Evolutionary conservation across 1,140 invertebrate species (phyloP).

Genomic region (Ridgeia piscesae): DNA sequence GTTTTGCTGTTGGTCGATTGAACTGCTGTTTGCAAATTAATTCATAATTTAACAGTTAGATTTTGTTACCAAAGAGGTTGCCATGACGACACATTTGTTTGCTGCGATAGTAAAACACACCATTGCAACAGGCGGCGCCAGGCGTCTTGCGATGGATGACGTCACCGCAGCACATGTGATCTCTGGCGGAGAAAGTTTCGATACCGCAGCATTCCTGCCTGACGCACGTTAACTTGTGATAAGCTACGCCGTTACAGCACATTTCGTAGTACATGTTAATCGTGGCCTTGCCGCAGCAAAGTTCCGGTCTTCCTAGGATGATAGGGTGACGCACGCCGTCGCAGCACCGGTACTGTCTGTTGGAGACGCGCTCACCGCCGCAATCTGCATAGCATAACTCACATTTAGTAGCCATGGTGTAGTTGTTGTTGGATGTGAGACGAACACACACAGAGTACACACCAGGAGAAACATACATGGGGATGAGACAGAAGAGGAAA

Average conservation of each 20-base stretch:
- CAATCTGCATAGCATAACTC: neutral
- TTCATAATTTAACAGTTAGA: too few species aligned
- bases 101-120: neutral
- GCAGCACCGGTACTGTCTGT: neutral
- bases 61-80: neutral
- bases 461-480: too few species aligned
- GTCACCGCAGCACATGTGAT: neutral
- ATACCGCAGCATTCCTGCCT: neutral
- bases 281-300: neutral
- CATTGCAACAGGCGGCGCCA: neutral
- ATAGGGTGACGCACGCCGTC: neutral
- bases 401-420: neutral
- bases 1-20: neutral
- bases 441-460: too few species aligned
- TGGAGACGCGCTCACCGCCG: neutral
- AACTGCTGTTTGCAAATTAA: too few species aligned
- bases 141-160: neutral
- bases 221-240: neutral
- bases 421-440: neutral
- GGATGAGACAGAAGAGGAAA: too few species aligned
- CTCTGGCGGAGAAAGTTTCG: neutral
- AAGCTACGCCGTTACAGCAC: neutral
- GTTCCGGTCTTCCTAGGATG: neutral
- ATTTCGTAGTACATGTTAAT: neutral
- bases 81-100: neutral